Base-by-base conservation (phyloP, 2,797 vertebrate genomes). In the Schizopygopsis malacanthus region DNA sequence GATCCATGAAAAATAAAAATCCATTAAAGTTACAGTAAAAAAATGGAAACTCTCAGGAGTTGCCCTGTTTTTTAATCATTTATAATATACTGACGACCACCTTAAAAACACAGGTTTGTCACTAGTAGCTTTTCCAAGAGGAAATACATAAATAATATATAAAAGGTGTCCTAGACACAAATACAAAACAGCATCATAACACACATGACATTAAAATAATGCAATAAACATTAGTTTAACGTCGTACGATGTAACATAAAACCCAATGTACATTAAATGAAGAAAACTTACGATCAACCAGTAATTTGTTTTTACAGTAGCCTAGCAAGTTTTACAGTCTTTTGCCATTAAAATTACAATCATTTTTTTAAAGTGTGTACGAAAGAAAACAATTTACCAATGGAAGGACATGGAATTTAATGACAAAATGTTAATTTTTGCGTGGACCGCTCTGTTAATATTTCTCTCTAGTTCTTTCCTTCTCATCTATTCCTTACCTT, bases 391-490 rank as follows among this genome's bases (percentile, higher is more conserved):
- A 41, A 16, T n/a, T n/a, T 25, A 61, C 1, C 12, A 41, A 43
- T 61, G 15, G 25, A 59, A 43, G 1, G 7, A 41, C 37, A 43
- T 41, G 76, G 37, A 33, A 56, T 37, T 52, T 15, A n/a, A 59
- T 61, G 4, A 25, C 43, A 47, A 28, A 47, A 20, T n/a, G 20
- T 33, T 0, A 1, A 15, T 50, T 47, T 63, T 22, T 50, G 28
- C 15, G 6, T 47, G 79, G 50, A 67, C 61, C 0, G 52, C 43
- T 87, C 67, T 84, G 85, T 84, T 83, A 59, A 88, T 76, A 52
- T 85, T 28, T 54, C 43, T 85, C 13, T 65, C 43, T 83, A n/a
- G 47, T 82, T 37, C 8, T 67, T 83, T 87, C 85, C 76, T 84
- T 63, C 37, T 20, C 50, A 4, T 75, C 52, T 83, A 41, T 82